A percentile compares a stretch with the other conserved stretches of the same genome.
These are phyloP conservation scores for Campylomormyrus numenius DNA, from an alignment of 2,113 vertebrate genomes.

Conservation along the genomic window DNA sequence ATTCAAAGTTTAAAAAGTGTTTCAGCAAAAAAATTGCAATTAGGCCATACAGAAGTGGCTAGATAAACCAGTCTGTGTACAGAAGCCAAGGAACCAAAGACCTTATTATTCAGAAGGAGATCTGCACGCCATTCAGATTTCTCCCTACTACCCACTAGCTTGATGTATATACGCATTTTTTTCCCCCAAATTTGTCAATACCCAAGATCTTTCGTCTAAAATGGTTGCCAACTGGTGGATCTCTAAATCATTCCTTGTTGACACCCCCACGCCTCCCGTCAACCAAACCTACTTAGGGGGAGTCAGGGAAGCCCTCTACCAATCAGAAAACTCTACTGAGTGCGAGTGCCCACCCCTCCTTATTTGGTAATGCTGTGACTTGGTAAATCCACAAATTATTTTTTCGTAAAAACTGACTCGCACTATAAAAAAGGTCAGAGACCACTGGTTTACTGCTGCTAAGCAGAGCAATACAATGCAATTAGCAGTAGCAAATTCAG, in stretches of 20 bases:
- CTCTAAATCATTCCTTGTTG: neutral
- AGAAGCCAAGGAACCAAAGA: neutral
- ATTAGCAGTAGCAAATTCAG: neutral
- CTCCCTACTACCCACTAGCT: no score
- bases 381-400: neutral
- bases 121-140: neutral
- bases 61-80: neutral
- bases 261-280: neutral
- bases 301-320: neutral
- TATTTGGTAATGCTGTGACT: neutral
- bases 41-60: neutral
- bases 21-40: neutral
- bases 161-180: neutral
- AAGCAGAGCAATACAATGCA: neutral
- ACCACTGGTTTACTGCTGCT: neutral
- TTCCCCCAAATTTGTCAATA: neutral
- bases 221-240: neutral
- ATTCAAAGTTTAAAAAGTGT: neutral
- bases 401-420: neutral
- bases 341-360: neutral
- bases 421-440: neutral
- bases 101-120: neutral
- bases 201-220: neutral
- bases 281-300: neutral
- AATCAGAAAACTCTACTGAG: neutral